Evolutionary conservation across 1,140 invertebrate genomes (phyloP).

Genomic region (Neodiprion lecontei): DNA sequence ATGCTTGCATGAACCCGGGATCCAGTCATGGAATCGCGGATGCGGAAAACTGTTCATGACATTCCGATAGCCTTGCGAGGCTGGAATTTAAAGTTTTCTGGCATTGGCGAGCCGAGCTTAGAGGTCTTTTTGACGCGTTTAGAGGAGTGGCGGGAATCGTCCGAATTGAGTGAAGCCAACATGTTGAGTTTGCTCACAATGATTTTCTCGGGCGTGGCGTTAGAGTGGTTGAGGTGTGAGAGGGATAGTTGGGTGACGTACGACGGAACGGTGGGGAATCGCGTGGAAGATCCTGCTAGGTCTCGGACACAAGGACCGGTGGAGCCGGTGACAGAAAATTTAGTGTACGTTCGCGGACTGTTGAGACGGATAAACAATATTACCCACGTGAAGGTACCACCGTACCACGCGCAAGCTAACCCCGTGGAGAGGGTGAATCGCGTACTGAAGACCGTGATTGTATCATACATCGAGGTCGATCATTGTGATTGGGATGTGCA

Average conservation of each 20-base stretch:
- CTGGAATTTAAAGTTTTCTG: too few species aligned
- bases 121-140: too few species aligned
- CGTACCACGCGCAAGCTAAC: too few species aligned
- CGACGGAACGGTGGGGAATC: background rate
- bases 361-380: background rate
- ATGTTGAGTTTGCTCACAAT: background rate
- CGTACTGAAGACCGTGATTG: too few species aligned
- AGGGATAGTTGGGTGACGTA: background rate
- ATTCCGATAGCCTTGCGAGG: too few species aligned
- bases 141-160: background rate
- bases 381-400: too few species aligned
- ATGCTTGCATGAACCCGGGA: too few species aligned
- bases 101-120: too few species aligned
- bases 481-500: too few species aligned
- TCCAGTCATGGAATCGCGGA: too few species aligned
- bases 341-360: conserved; percentile 10
- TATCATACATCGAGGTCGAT: too few species aligned
- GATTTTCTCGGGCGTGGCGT: background rate
- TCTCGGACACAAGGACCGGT: conserved; percentile 3
- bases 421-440: too few species aligned
- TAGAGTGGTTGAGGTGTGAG: background rate
- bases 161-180: background rate
- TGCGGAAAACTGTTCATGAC: background rate
- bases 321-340: background rate
- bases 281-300: background rate